Conservation (phyloP, 1,140 invertebrate species). For the Cepaea nemoralis region DNA sequence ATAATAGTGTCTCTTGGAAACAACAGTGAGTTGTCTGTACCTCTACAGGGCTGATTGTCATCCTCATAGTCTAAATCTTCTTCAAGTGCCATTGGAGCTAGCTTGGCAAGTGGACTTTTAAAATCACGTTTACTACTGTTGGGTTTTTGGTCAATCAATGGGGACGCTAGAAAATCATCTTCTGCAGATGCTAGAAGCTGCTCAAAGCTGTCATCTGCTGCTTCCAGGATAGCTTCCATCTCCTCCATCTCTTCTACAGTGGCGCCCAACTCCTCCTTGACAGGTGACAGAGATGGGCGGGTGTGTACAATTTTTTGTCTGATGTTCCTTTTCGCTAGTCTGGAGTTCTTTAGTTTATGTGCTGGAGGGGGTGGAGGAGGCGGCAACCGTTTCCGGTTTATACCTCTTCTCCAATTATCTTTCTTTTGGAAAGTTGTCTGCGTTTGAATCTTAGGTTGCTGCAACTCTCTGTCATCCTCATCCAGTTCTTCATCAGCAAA, state of each 20-base stretch:
- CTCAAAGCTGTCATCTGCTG: conserved; percentile 35
- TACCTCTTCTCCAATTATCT: not conserved
- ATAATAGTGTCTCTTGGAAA: too few relatives aligned
- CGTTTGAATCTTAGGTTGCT: not conserved
- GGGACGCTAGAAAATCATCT: conserved; percentile 15
- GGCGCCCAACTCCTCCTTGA: conserved; percentile 36
- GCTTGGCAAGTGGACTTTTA: not conserved
- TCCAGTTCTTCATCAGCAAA: conserved; percentile 17
- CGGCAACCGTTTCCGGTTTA: not conserved
- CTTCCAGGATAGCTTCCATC: conserved; percentile 17
- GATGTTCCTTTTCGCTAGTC: not conserved
- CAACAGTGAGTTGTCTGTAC: not conserved
- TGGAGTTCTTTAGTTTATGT: not conserved
- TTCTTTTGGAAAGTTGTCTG: not conserved
- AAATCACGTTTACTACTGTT: not conserved
- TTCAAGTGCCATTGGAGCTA: conserved; percentile 15
- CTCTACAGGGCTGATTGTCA: not conserved
- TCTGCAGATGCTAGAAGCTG: conserved; percentile 21
- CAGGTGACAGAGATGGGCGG: conserved; percentile 33
- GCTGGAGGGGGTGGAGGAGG: not conserved
- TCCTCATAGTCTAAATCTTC: conserved; percentile 11
- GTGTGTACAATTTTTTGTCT: not conserved
- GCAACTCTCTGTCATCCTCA: not conserved
- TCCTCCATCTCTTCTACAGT: conserved; percentile 33
- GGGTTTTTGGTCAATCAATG: not conserved